Evolutionary conservation across 2,888 invertebrate species (phyloP).

Genomic region (Caenorhabditis doughertyi): DNA sequence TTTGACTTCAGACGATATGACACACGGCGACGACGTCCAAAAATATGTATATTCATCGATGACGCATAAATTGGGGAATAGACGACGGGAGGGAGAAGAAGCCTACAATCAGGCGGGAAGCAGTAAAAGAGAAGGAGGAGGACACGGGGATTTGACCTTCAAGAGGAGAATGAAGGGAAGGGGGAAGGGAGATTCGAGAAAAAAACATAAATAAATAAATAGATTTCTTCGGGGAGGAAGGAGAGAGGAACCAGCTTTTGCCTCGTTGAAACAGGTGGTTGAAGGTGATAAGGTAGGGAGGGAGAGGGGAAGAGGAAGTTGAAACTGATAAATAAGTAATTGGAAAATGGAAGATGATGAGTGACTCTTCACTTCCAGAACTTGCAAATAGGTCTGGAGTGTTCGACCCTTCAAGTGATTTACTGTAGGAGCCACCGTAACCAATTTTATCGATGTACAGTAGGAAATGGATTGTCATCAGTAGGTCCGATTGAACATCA

Average conservation of each 20-base stretch:
- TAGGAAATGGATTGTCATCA: too few relatives aligned
- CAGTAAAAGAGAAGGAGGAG: neutral
- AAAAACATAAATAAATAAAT: conserved; percentile 14
- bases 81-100: conserved; percentile 3
- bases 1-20: neutral
- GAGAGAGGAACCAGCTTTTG: neutral
- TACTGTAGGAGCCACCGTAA: too few relatives aligned
- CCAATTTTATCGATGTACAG: too few relatives aligned
- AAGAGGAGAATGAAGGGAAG: neutral
- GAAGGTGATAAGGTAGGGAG: too few relatives aligned
- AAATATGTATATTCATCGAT: conserved; percentile 13
- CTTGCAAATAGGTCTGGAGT: too few relatives aligned
- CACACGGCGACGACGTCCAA: conserved; percentile 3
- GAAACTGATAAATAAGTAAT: too few relatives aligned
- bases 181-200: neutral
- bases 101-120: neutral
- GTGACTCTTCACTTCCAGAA: too few relatives aligned
- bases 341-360: too few relatives aligned
- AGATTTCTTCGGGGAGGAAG: neutral
- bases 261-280: too few relatives aligned
- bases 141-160: conserved; percentile 30
- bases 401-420: too few relatives aligned
- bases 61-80: neutral
- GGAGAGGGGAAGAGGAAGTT: too few relatives aligned
- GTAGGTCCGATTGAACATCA: too few relatives aligned